Base-by-base conservation (phyloP, 2,888 invertebrate genomes). In the Tipula vernalis region DNA sequence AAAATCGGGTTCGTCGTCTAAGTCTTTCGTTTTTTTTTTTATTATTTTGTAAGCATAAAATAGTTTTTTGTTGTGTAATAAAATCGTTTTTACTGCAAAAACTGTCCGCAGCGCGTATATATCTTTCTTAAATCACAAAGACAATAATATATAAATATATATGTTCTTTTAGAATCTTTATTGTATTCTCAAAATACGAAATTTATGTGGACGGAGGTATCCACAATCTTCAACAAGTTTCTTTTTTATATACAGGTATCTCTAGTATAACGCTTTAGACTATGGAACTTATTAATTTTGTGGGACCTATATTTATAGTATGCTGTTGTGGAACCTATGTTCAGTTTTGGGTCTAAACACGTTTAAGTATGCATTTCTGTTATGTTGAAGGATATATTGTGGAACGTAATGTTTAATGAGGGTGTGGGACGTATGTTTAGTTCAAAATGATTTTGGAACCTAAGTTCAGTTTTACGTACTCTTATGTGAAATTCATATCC, bases 1-100 rank as follows among this genome's bases (percentile, higher is more conserved):
- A 84, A 86, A 86, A 86, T 86, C 86, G 42, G 42, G 86, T 86
- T 86, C 86, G 86, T 47, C 86, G 86, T 47, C 47, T 86, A 86
- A 47, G 28, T 86, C 86, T 86, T 86, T 86, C 44, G 86, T 86
- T 10, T 28, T 3, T 71, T 0, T 28, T 3, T 28, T 0, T 71
- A 71, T 3, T n/a, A 51, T 47, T 5, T 39, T 39, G 39, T 3
- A 47, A 39, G 8, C 8, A 51, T 15, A 15, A 15, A 39, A 39
- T 39, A 51, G 71, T 71, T 71, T 86, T 28, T 0, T 86, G 86
- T 28, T 44, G 39, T 42, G 28, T 36, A 84, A 39, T 84, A 84
- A 36, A 84, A 39, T 39, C 84, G 85, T 3, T 42, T 85, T 85
- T 71, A 28, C 18, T 71, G 71, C 71, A 28, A 71, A 71, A 71